Percentiles rank a stretch among this genome's conserved stretches.
Conservation (phyloP, 1,140 invertebrate genomes). For the Diprion similis region DNA sequence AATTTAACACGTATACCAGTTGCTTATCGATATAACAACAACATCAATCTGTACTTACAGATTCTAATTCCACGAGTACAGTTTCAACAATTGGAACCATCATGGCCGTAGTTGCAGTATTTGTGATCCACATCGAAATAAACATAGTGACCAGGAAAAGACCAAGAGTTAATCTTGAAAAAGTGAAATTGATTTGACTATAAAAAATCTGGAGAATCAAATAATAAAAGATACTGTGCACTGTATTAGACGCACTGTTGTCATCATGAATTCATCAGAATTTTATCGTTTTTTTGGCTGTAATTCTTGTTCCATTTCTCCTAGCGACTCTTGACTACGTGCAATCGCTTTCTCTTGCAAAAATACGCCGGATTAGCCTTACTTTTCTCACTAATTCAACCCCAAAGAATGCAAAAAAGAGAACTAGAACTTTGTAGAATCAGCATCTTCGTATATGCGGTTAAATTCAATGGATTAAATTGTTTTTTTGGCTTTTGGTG, state of each 20-base stretch:
- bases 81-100: conserved; percentile 70
- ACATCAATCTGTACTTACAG: conserved; percentile 44
- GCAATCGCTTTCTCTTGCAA: too few relatives aligned
- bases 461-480: too few relatives aligned
- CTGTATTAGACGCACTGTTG: background rate
- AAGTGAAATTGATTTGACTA: background rate
- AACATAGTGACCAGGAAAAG: conserved; percentile 69
- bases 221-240: background rate
- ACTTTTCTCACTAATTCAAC: too few relatives aligned
- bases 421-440: too few relatives aligned
- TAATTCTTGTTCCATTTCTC: too few relatives aligned
- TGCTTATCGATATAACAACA: background rate
- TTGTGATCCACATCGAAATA: conserved; percentile 71
- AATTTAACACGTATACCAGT: background rate
- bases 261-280: too few relatives aligned
- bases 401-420: too few relatives aligned
- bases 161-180: conserved; percentile 57
- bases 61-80: conserved; percentile 60
- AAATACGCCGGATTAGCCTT: too few relatives aligned
- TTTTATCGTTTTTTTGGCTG: too few relatives aligned
- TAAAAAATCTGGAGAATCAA: conserved; percentile 23
- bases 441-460: too few relatives aligned
- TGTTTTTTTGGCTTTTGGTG: too few relatives aligned
- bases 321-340: too few relatives aligned
- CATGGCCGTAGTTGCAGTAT: conserved; percentile 69